A percentile compares a stretch with the other conserved stretches of the same genome.
phyloP scores from a whole-genome alignment of 2,888 invertebrate species.

The Eristalis tenax region DNA sequence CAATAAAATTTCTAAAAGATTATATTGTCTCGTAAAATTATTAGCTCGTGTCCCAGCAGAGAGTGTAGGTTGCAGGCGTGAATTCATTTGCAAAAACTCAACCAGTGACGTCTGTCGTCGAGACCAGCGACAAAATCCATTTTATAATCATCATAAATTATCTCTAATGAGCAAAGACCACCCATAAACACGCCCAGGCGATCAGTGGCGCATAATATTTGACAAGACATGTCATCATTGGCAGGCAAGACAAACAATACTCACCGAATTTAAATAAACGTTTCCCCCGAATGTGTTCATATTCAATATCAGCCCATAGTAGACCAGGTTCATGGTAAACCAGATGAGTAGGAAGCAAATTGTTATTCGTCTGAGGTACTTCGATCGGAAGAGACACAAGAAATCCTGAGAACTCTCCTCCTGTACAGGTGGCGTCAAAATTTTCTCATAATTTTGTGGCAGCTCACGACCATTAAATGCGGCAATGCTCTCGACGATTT shows the following conservation, averaged over 20 bases:
- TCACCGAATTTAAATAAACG: constrained; percentile 88
- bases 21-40: constrained; percentile 37
- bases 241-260: constrained; percentile 73
- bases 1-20: constrained; percentile 30
- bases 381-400: constrained; percentile 86
- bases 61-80: neutral
- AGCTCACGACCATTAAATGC: constrained; percentile 85
- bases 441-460: constrained; percentile 87
- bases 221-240: neutral
- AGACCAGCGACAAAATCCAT: neutral
- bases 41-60: constrained; percentile 21
- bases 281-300: constrained; percentile 89
- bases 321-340: constrained; percentile 86
- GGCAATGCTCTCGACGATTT: constrained; percentile 85
- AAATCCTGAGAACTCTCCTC: constrained; percentile 83
- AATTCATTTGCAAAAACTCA: neutral
- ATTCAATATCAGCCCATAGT: constrained; percentile 85
- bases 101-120: constrained; percentile 29
- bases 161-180: neutral
- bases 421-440: constrained; percentile 83
- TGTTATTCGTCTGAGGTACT: constrained; percentile 85
- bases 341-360: constrained; percentile 88
- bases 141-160: neutral
- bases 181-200: neutral
- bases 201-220: neutral